Conservation (phyloP, 2,113 vertebrate genomes). For the Pycnonotus jocosus region DNA sequence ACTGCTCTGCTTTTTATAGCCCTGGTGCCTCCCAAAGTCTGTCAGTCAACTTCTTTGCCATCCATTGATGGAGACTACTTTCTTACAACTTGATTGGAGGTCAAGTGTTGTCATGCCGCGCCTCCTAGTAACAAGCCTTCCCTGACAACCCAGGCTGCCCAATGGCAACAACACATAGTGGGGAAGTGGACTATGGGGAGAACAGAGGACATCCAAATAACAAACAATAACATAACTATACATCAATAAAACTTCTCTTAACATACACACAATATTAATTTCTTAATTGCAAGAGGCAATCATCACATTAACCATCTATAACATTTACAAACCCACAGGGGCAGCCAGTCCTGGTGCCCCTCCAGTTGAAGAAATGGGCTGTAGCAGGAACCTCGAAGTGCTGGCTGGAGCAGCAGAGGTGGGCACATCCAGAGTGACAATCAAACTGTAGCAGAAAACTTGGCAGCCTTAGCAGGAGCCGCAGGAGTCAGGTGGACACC, state of each 20-base stretch:
- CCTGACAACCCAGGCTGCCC: background rate
- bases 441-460: background rate
- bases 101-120: background rate
- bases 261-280: background rate
- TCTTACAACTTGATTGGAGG: background rate
- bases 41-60: background rate
- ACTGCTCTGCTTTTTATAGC: background rate
- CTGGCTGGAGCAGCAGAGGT: background rate
- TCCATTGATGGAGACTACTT: background rate
- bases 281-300: background rate
- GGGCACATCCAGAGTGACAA: background rate
- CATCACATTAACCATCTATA: background rate
- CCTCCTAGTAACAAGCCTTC: background rate
- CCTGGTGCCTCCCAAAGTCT: background rate
- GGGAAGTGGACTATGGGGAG: background rate
- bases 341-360: accelerated
- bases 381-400: background rate
- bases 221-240: background rate
- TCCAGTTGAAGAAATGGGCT: background rate
- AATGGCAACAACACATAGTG: background rate
- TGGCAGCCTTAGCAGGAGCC: background rate
- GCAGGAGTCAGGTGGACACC: accelerated
- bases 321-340: background rate
- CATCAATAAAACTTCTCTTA: background rate
- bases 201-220: background rate